phyloP scores from a whole-genome alignment of 2,888 invertebrate species.

The Nemotelus pantherinus region DNA sequence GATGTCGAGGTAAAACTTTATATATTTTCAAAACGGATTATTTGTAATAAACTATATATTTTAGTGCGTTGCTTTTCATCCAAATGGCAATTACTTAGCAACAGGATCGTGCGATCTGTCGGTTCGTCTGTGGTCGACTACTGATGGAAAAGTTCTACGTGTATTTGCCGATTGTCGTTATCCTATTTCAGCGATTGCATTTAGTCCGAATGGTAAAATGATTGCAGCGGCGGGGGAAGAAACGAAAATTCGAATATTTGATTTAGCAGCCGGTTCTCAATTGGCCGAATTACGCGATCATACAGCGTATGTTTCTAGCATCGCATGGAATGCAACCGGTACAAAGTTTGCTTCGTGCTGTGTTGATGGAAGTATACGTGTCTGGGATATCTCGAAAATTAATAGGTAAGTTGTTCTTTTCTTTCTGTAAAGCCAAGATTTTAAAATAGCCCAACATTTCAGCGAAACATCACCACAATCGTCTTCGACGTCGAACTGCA shows the following conservation, averaged over 20 bases:
- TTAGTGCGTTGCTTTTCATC: slow-evolving; percentile 79
- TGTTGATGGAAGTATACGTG: slow-evolving; percentile 72
- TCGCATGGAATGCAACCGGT: slow-evolving; percentile 71
- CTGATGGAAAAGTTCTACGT: slow-evolving; percentile 83
- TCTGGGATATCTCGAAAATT: slow-evolving; percentile 70
- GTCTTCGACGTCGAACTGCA: slow-evolving; percentile 39
- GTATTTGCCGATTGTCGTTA: slow-evolving; percentile 82
- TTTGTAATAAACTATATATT: slow-evolving; percentile 4
- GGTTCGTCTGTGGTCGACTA: slow-evolving; percentile 86
- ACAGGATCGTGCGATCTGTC: slow-evolving; percentile 92
- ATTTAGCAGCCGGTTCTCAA: slow-evolving; percentile 71
- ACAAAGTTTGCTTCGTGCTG: slow-evolving; percentile 74
- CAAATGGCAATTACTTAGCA: slow-evolving; percentile 88
- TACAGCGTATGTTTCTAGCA: slow-evolving; percentile 67
- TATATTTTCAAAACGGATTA: too few species aligned
- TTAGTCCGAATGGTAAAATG: slow-evolving; percentile 85
- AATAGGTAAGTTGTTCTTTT: slow-evolving; percentile 49
- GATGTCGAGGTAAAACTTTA: slow-evolving; percentile 80
- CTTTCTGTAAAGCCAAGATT: neutral
- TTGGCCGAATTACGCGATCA: slow-evolving; percentile 71
- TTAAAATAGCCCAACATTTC: neutral
- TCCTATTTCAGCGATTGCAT: slow-evolving; percentile 78
- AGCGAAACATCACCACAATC: slow-evolving; percentile 42
- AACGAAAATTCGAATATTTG: slow-evolving; percentile 73
- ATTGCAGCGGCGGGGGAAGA: slow-evolving; percentile 85